These are phyloP conservation scores for Corythornis cristatus DNA, from an alignment of 2,113 vertebrate genomes.

Conservation along the genomic window DNA sequence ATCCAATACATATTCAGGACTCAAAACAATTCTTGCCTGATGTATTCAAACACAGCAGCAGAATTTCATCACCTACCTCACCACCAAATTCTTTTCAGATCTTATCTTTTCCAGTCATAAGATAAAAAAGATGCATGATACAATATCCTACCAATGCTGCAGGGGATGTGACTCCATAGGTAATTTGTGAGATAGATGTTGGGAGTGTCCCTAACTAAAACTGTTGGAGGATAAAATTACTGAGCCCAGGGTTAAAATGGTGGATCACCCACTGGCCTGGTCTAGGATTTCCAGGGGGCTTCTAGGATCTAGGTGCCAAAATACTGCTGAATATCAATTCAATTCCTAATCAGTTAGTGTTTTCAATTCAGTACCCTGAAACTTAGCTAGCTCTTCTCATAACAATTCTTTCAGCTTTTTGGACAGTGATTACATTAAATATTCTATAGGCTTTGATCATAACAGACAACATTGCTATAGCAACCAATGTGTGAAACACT, in stretches of 20 bases:
- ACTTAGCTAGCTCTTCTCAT: background rate
- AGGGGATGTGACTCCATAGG: constrained; percentile 60
- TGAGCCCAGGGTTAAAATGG: background rate
- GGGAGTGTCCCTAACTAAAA: constrained; percentile 61
- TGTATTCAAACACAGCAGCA: constrained; percentile 52
- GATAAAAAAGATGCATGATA: constrained; percentile 70
- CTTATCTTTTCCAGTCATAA: constrained; percentile 69
- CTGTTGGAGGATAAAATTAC: constrained; percentile 51
- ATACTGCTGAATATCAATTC: background rate
- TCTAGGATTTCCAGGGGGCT: constrained; percentile 15
- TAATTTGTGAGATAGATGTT: constrained; percentile 67
- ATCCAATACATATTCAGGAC: constrained; percentile 32
- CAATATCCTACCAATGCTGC: constrained; percentile 60
- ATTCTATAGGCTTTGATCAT: background rate
- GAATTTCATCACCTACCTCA: constrained; percentile 70
- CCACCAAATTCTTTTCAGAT: constrained; percentile 61
- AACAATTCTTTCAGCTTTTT: background rate
- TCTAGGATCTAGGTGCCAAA: background rate
- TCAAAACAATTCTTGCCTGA: constrained; percentile 50
- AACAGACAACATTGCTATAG: background rate
- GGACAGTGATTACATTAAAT: background rate
- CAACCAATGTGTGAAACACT: background rate
- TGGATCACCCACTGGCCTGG: constrained; percentile 32
- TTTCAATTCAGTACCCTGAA: background rate
- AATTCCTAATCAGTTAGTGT: background rate